Percentiles rank a stretch among this genome's conserved stretches.
Conservation (phyloP, 2,888 invertebrate species). For the Andrena bicolor region DNA sequence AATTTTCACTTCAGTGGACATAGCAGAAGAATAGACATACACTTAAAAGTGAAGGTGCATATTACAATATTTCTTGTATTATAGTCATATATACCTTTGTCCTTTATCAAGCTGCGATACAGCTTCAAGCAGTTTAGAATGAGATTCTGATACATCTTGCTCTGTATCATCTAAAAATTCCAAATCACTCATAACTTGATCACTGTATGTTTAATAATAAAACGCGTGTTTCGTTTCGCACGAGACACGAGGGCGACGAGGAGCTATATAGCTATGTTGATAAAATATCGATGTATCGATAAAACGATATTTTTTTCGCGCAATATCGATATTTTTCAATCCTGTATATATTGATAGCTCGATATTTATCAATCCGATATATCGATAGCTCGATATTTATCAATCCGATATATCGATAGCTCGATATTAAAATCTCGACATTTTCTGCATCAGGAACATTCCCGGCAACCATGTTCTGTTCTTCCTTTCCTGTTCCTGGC, state of each 20-base stretch:
- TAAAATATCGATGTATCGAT: too few species aligned
- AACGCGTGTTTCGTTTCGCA: not conserved
- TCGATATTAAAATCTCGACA: not conserved
- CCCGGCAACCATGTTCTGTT: too few species aligned
- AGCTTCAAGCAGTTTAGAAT: slow-evolving; percentile 77
- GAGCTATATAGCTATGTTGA: too few species aligned
- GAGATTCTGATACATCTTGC: slow-evolving; percentile 75
- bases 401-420: not conserved
- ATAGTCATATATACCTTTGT: slow-evolving; percentile 73
- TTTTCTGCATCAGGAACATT: too few species aligned
- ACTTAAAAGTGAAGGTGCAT: slow-evolving; percentile 12
- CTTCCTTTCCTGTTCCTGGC: too few species aligned
- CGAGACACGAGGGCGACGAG: not conserved
- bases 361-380: not conserved
- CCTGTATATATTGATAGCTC: too few species aligned
- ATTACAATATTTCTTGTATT: not conserved
- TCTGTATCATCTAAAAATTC: slow-evolving; percentile 72
- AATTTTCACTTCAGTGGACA: too few species aligned
- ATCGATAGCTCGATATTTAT: not conserved
- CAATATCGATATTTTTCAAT: too few species aligned
- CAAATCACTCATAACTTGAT: slow-evolving; percentile 70
- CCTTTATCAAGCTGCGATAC: slow-evolving; percentile 77
- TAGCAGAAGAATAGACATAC: not conserved
- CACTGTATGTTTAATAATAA: not conserved
- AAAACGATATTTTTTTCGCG: too few species aligned